phyloP scores from a whole-genome alignment of 2,797 vertebrate genomes.

The Hoplostethus mediterraneus region DNA sequence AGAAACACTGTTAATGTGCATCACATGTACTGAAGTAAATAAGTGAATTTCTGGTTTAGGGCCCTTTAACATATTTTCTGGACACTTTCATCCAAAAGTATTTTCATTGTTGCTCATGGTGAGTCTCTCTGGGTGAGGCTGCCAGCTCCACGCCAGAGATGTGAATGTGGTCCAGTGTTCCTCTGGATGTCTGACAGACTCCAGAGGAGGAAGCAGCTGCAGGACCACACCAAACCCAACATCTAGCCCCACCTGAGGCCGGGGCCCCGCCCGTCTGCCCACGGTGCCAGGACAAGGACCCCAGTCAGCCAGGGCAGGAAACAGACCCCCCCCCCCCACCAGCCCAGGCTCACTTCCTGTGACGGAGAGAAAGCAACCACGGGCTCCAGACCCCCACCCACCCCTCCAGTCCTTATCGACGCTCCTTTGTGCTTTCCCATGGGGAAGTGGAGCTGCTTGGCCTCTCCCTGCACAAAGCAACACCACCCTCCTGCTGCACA shows the following conservation, averaged over 20 bases:
- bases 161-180: constrained; percentile 5
- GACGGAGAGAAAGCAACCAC: not conserved
- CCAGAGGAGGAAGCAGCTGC: constrained; percentile 70
- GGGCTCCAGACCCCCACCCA: not conserved
- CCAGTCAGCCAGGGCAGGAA: constrained; percentile 74
- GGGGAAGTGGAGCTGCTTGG: constrained; percentile 8
- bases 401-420: constrained; percentile 38
- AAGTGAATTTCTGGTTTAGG: no score
- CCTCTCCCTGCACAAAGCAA: constrained; percentile 27
- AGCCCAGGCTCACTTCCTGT: constrained; percentile 41
- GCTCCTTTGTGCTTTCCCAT: constrained; percentile 48
- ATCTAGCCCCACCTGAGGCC: constrained; percentile 49
- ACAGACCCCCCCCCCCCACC: constrained; percentile 36
- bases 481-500: not conserved
- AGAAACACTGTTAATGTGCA: no score
- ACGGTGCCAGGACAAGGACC: constrained; percentile 61
- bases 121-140: no score
- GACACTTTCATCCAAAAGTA: no score
- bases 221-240: constrained; percentile 60
- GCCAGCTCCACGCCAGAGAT: no score
- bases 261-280: constrained; percentile 61
- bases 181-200: constrained; percentile 22
- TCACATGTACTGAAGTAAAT: no score
- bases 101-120: no score
- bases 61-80: no score